phyloP scores from a whole-genome alignment of 2,797 vertebrate genomes.

The Mycteria americana region DNA sequence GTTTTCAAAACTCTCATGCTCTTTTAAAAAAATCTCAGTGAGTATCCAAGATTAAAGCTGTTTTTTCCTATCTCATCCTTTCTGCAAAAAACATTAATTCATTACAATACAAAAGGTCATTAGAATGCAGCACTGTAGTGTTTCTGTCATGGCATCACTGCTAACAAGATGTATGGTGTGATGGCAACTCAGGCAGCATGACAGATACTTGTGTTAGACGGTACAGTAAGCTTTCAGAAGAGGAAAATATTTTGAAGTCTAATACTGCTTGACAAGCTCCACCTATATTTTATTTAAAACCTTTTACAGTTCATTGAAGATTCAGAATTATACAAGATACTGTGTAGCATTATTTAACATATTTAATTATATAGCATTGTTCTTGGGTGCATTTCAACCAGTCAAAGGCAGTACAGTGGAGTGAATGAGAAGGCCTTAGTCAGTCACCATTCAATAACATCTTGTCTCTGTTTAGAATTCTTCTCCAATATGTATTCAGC shows the following conservation, averaged over 20 bases:
- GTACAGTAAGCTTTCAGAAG: background rate
- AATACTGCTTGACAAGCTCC: conserved; percentile 3
- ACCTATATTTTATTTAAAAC: conserved; percentile 44
- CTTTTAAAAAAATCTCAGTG: background rate
- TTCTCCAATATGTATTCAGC: background rate
- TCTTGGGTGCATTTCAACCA: background rate
- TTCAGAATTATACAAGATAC: background rate
- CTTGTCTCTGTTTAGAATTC: background rate
- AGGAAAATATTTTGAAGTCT: conserved; percentile 24
- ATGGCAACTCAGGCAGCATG: background rate
- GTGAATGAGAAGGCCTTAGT: background rate
- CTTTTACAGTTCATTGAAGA: conserved; percentile 4
- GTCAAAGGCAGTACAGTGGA: background rate
- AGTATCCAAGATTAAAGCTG: background rate
- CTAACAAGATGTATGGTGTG: background rate
- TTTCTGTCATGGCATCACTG: conserved; percentile 20
- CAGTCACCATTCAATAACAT: background rate
- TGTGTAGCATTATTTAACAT: conserved; percentile 15
- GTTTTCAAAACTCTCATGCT: background rate
- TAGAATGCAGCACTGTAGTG: background rate
- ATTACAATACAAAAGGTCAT: background rate
- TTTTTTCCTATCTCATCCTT: background rate
- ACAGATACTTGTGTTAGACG: background rate
- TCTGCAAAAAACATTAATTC: background rate
- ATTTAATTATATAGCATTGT: background rate